These are phyloP conservation scores for Empidonax alnorum DNA, from an alignment of 2,113 vertebrate genomes.

Conservation along the genomic window DNA sequence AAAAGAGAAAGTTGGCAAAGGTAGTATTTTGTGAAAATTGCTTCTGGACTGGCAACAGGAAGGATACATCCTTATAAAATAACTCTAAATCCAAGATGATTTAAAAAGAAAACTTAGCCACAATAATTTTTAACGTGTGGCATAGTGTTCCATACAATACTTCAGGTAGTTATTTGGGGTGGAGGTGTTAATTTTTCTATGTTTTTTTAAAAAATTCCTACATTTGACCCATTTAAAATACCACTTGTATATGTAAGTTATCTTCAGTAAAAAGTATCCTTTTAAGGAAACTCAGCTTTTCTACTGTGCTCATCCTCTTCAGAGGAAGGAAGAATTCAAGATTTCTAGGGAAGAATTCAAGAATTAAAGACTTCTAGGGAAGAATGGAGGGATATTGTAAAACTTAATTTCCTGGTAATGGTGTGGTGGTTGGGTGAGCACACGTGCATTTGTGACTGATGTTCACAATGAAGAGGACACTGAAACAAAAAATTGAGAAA, in stretches of 20 bases:
- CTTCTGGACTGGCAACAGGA: not conserved
- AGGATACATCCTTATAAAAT: not conserved
- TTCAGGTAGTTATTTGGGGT: not conserved
- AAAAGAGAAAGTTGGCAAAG: not conserved
- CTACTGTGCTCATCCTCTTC: not conserved
- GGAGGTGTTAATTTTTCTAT: not conserved
- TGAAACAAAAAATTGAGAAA: not conserved
- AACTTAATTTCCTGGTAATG: not conserved
- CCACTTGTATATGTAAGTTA: not conserved
- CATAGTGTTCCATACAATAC: not conserved
- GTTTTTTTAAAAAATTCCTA: not conserved
- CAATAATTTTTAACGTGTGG: not conserved
- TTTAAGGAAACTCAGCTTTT: not conserved
- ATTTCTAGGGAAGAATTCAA: not conserved
- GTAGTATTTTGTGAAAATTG: not conserved
- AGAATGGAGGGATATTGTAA: not conserved
- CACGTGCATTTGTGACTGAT: not conserved
- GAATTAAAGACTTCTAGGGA: not conserved
- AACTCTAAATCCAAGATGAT: not conserved
- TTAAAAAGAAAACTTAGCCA: not conserved
- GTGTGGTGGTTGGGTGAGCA: not conserved
- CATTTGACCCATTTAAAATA: not conserved
- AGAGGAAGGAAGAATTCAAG: not conserved
- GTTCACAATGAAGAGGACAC: not conserved
- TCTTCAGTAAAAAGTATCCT: not conserved